Conservation (phyloP, 1,140 invertebrate genomes). For the Tyrophagus putrescentiae region DNA sequence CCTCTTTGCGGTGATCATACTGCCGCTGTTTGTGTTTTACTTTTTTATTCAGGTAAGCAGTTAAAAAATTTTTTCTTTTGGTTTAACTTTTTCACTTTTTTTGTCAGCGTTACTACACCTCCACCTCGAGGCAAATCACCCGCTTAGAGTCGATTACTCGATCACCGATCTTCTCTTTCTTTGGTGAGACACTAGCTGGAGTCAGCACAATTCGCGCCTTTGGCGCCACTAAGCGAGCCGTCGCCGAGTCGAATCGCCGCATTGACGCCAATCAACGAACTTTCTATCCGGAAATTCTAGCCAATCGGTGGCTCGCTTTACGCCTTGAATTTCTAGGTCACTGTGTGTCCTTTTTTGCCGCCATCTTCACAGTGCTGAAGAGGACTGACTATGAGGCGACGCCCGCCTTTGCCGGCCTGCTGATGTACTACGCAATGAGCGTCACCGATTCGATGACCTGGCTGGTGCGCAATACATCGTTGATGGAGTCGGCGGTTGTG, state of each 20-base stretch:
- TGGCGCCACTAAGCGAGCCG: constrained; percentile 29
- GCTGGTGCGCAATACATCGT: constrained; percentile 44
- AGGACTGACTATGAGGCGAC: constrained; percentile 47
- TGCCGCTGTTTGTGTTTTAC: too few relatives aligned
- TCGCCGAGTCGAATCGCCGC: constrained; percentile 34
- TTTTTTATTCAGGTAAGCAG: too few relatives aligned
- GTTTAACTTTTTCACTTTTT: constrained; percentile 66
- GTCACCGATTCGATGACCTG: constrained; percentile 45
- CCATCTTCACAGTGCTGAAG: constrained; percentile 63
- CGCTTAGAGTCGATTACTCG: constrained; percentile 38
- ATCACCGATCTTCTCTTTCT: constrained; percentile 40
- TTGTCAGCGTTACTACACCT: constrained; percentile 37
- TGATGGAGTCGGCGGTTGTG: constrained; percentile 49
- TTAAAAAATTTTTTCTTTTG: constrained; percentile 62
- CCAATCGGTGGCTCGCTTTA: constrained; percentile 33
- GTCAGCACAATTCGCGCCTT: constrained; percentile 34
- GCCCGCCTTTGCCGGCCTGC: constrained; percentile 67
- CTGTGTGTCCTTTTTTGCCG: constrained; percentile 39
- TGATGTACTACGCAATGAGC: constrained; percentile 72
- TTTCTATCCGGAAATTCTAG: constrained; percentile 32
- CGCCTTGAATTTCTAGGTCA: constrained; percentile 33
- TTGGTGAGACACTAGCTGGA: constrained; percentile 34
- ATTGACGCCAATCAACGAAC: constrained; percentile 40
- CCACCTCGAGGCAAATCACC: constrained; percentile 39
- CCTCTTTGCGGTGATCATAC: constrained; percentile 61